Evolutionary conservation across 2,113 vertebrate genomes (phyloP).

Genomic region (Pyxicephalus adspersus): DNA sequence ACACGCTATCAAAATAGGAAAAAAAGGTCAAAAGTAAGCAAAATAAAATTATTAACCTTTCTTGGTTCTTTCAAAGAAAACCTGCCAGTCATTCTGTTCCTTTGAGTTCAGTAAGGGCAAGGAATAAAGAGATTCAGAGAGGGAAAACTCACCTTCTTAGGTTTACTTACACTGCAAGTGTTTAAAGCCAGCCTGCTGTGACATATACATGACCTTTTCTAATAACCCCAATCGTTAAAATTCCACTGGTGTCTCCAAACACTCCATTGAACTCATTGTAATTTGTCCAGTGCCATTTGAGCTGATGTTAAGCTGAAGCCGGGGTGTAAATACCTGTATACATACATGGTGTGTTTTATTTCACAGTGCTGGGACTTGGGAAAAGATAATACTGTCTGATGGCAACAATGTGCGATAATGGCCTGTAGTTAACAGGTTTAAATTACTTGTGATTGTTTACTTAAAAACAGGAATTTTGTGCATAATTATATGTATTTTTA

Average conservation of each 20-base stretch:
- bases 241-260: background rate
- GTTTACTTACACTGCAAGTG: background rate
- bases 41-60: background rate
- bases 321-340: too few relatives aligned
- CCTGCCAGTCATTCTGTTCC: background rate
- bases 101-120: background rate
- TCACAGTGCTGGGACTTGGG: too few relatives aligned
- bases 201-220: background rate
- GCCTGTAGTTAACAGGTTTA: too few relatives aligned
- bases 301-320: background rate
- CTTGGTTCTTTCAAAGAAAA: background rate
- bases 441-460: too few relatives aligned
- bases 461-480: too few relatives aligned
- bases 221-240: background rate
- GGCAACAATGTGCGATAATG: too few relatives aligned
- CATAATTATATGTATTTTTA: too few relatives aligned
- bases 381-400: too few relatives aligned
- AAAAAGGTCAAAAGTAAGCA: background rate
- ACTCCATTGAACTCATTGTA: background rate
- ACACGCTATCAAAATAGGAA: too few relatives aligned
- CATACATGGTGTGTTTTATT: too few relatives aligned
- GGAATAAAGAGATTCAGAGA: background rate
- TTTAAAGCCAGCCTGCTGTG: slow-evolving; percentile 1
- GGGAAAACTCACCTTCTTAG: background rate
- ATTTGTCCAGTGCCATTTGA: background rate